phyloP scores from a whole-genome alignment of 2,113 vertebrate genomes.

The Trichomycterus rosablanca region DNA sequence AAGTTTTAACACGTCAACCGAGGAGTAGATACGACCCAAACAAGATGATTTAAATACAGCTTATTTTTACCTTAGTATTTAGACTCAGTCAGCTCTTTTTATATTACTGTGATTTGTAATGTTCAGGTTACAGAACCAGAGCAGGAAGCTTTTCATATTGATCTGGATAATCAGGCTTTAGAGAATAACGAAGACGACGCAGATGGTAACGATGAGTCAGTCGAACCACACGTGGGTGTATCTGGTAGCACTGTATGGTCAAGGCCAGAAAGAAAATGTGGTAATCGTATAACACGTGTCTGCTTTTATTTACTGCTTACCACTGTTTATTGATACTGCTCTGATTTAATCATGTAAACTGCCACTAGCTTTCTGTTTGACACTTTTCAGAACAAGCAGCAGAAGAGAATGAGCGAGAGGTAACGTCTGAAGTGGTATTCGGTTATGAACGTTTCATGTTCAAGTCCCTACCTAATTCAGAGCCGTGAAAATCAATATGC shows the following conservation, averaged over 20 bases:
- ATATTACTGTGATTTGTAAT: too few species aligned
- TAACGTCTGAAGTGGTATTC: slow-evolving; percentile 14
- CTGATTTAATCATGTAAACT: not conserved
- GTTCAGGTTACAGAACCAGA: slow-evolving; percentile 12
- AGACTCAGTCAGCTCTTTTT: too few species aligned
- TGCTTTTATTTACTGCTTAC: not conserved
- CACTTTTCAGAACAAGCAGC: slow-evolving; percentile 45
- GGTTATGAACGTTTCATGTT: too few species aligned
- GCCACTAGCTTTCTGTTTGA: not conserved
- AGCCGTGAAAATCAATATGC: too few species aligned
- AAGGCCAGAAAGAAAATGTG: slow-evolving; percentile 4
- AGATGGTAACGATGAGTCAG: slow-evolving; percentile 14
- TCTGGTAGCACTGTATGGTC: slow-evolving; percentile 3
- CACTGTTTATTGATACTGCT: not conserved
- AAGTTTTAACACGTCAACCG: too few species aligned
- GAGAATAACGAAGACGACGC: slow-evolving; percentile 36
- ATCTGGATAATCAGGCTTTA: slow-evolving; percentile 19
- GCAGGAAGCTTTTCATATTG: slow-evolving; percentile 32
- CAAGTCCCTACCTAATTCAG: too few species aligned
- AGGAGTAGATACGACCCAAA: too few species aligned
- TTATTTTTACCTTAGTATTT: too few species aligned
- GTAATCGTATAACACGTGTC: slow-evolving; percentile 9
- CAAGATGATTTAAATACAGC: too few species aligned
- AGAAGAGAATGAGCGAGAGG: slow-evolving; percentile 14
- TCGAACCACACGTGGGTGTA: slow-evolving; percentile 20